Evolutionary conservation across 2,888 invertebrate genomes (phyloP), one percentile per base, ranked within the genome.

Genomic region (Gandaritis pyraliata): DNA sequence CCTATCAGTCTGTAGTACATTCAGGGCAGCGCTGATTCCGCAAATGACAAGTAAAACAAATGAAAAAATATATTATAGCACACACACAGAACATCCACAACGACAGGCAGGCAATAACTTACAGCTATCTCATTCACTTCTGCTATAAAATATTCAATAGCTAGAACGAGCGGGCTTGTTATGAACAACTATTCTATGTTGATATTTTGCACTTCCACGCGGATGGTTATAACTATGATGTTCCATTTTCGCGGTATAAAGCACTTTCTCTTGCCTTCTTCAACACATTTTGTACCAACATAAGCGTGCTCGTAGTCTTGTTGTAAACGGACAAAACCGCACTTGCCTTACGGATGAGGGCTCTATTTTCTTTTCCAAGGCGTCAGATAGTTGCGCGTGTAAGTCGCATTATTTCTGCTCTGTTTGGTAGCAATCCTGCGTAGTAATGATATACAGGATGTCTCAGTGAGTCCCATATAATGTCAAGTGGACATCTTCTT

Each of bases 111-210:
- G 68, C 61, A 66, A 72, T 66, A 73, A 69, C 66, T 76, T 69
- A 68, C 65, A 69, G 68, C 71, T 61, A 68, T 70, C 68, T 67
- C 66, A 70, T 72, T 74, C 73, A 71, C 73, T 75, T 70, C 61
- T 58, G 60, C 59, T 68, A 71, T 84, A 79, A 85, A 85, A 84
- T 85, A 84, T 85, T 83, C 81, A 85, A 70, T 57, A 70, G 69
- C 73, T 68, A 75, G 75, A 68, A 72, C 73, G 72, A 68, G 74
- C 68, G 66, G 71, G 75, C 74, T 78, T 80, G 78, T 77, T 75
- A 76, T 75, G 73, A 80, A 81, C 80, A 80, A 81, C 80, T 81
- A 81, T 81, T 80, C 75, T 71, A 74, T 73, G 65, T 72, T 65
- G 75, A 81, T 13, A 69, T 78, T 16, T 43, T 43, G 16, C 43